phyloP scores from a whole-genome alignment of 1,140 invertebrate species.

The Heliothis subflexa region DNA sequence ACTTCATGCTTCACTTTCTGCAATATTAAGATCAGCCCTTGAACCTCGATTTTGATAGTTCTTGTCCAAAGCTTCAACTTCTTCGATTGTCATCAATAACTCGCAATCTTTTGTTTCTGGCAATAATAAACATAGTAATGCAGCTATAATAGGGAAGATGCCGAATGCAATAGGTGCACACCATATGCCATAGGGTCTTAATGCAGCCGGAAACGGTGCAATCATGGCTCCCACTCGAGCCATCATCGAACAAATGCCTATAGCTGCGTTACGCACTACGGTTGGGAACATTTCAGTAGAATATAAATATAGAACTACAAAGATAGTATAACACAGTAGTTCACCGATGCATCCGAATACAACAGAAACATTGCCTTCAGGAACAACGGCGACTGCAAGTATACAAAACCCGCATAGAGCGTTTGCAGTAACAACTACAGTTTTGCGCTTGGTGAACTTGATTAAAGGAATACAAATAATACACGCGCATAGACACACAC shows the following conservation, averaged over 20 bases:
- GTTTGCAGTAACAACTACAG: constrained; percentile 87
- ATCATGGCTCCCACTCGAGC: constrained; percentile 89
- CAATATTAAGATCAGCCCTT: not conserved
- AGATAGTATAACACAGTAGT: constrained; percentile 88
- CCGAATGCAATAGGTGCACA: constrained; percentile 91
- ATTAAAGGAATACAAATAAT: constrained; percentile 88
- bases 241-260: constrained; percentile 89
- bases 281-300: constrained; percentile 90
- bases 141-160: constrained; percentile 88
- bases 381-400: constrained; percentile 85
- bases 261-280: constrained; percentile 88
- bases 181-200: constrained; percentile 82
- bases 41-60: constrained; percentile 35
- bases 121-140: constrained; percentile 88
- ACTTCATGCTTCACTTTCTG: not conserved
- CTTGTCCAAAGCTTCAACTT: constrained; percentile 90
- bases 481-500: constrained; percentile 88
- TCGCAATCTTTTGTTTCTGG: constrained; percentile 92
- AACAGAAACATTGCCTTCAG: constrained; percentile 82
- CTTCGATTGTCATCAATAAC: constrained; percentile 91
- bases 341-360: constrained; percentile 89
- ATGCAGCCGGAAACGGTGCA: constrained; percentile 88
- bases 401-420: constrained; percentile 86
- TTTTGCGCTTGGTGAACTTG: constrained; percentile 87
- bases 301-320: constrained; percentile 89